Base-by-base conservation (phyloP, 2,888 invertebrate species). In the Embidobia sp. region DNA sequence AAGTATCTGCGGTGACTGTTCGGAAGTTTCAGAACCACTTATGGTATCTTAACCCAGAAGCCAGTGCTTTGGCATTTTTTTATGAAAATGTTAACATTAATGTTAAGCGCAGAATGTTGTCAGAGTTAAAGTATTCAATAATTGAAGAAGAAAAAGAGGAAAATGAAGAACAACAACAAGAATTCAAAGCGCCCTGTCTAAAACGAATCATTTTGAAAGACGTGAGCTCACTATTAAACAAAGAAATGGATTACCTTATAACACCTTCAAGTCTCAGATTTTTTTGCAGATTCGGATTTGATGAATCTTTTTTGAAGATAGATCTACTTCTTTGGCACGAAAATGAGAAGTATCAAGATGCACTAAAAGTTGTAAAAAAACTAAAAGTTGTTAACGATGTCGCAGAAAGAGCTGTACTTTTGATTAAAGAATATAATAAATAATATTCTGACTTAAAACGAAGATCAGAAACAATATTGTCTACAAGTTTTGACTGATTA, bases 11-110 rank as follows among this genome's bases (percentile, higher is more conserved):
- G 13, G 11, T n/a, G 10, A 49, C 64, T 37, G 13, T 29, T 11
- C 7, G 11, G 7, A 75, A 75, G 27, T 19, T 75, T 40, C 10
- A 16, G 27, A 53, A 77, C 22, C 73, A 80, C 27, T 49, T 78
- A 13, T 80, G 70, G 78, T 80, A 80, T 19, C 48, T 73, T 31
- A 64, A 33, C 15, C 46, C 69, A 5, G 74, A 80, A 64, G n/a
- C 53, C 6, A 64, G 22, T 19, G 74, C 53, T 2, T 29, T 77
- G 64, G 64, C 70, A 13, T 61, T 80, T 44, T 79, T 80, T 10
- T 55, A 80, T 37, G 22, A 35, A 42, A 46, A 8, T 46, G 46
- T 46, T 10, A n/a, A 5, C 6, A n/a, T 46, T 3, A 15, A 10
- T 35, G 10, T 46, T n/a, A 61, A 46, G 16, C 26, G 61, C 8